phyloP scores from a whole-genome alignment of 2,113 vertebrate genomes.

The Uropsilus gracilis region DNA sequence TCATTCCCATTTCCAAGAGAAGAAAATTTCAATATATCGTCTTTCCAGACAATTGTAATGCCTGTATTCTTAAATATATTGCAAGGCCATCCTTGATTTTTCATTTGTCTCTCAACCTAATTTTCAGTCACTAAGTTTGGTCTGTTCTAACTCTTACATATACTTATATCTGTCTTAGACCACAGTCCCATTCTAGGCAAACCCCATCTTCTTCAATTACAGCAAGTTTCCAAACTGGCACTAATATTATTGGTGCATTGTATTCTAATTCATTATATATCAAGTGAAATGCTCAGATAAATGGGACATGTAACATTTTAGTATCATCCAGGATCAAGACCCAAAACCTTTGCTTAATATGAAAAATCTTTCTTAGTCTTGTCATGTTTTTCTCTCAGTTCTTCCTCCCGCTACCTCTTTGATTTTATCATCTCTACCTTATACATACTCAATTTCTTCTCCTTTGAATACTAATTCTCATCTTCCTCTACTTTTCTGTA shows the following conservation, averaged over 20 bases:
- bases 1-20: not conserved
- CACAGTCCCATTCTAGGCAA: not conserved
- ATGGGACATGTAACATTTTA: not conserved
- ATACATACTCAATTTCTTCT: not conserved
- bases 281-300: not conserved
- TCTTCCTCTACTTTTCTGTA: not conserved
- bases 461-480: not conserved
- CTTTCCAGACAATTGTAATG: conserved; percentile 41
- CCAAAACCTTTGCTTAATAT: not conserved
- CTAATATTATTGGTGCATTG: not conserved
- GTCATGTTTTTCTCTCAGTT: not conserved
- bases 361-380: not conserved
- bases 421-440: not conserved
- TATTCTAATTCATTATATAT: not conserved
- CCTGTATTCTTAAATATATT: not conserved
- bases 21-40: not conserved
- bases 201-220: not conserved
- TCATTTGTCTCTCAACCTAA: not conserved
- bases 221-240: not conserved
- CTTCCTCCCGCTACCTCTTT: not conserved
- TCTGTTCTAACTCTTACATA: not conserved
- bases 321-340: not conserved
- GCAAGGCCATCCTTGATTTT: not conserved
- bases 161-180: not conserved
- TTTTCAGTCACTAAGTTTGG: not conserved